phyloP scores from a whole-genome alignment of 2,888 invertebrate genomes.

The Abrostola tripartita region DNA sequence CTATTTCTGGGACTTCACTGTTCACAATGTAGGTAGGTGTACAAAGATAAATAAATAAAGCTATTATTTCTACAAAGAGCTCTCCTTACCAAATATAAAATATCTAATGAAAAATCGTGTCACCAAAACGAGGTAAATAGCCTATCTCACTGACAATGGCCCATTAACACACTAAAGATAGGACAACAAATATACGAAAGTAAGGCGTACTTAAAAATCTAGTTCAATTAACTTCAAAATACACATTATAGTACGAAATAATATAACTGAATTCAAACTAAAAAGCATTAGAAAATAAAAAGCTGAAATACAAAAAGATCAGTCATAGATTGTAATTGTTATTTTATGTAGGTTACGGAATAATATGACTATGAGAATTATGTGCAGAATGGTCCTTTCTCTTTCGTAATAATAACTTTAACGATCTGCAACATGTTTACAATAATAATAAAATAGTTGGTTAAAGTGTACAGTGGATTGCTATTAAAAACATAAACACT shows the following conservation, averaged over 20 bases:
- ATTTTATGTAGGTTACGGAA: slow-evolving; percentile 72
- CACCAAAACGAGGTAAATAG: not conserved
- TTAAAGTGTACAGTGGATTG: slow-evolving; percentile 23
- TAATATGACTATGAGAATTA: slow-evolving; percentile 56
- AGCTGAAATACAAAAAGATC: slow-evolving; percentile 10
- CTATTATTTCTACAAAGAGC: too few relatives aligned
- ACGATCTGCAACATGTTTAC: slow-evolving; percentile 22
- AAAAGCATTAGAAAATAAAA: slow-evolving; percentile 5
- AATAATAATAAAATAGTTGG: slow-evolving; percentile 10
- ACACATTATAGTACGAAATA: slow-evolving; percentile 20
- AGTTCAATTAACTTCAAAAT: slow-evolving; percentile 48
- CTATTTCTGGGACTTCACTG: too few relatives aligned
- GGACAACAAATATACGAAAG: slow-evolving; percentile 3
- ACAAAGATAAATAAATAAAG: not conserved
- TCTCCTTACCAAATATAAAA: not conserved
- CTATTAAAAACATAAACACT: slow-evolving; percentile 54
- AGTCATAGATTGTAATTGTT: slow-evolving; percentile 44
- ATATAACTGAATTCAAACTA: not conserved
- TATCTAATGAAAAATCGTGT: not conserved
- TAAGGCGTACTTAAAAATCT: slow-evolving; percentile 35
- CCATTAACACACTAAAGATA: slow-evolving; percentile 5
- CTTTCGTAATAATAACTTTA: slow-evolving; percentile 59
- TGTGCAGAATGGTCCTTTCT: slow-evolving; percentile 71
- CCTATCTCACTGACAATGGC: slow-evolving; percentile 2
- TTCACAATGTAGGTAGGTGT: not conserved